Evolutionary conservation across 2,888 invertebrate genomes (phyloP).

Genomic region (Apomyelois bistriatella): DNA sequence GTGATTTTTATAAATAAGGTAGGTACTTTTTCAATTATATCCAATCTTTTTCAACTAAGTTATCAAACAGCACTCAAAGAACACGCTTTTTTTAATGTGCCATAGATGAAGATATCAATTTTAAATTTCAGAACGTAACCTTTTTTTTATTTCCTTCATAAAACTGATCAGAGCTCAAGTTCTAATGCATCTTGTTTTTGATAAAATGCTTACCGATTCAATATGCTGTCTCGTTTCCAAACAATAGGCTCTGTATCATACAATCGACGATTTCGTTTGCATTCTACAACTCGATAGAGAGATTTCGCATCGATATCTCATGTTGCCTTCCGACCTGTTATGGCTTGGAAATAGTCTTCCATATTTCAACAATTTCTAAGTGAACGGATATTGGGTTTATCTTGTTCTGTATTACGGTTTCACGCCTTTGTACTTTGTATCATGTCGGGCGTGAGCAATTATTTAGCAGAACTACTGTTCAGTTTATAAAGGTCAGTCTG

Average conservation of each 20-base stretch:
- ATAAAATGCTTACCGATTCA: conserved; percentile 38
- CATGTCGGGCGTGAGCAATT: background rate
- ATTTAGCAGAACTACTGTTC: conserved; percentile 4
- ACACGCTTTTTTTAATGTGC: too few species aligned
- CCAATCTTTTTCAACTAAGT: too few species aligned
- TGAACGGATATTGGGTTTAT: conserved; percentile 8
- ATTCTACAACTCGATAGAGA: conserved; percentile 39
- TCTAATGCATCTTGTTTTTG: conserved; percentile 26
- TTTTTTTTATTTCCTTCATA: background rate
- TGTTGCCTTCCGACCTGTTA: conserved; percentile 7
- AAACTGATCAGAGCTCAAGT: background rate
- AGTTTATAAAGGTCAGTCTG: conserved; percentile 4
- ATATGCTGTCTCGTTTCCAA: conserved; percentile 40
- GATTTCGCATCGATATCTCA: conserved; percentile 24
- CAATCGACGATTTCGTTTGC: conserved; percentile 46
- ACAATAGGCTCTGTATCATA: conserved; percentile 55
- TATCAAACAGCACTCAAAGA: too few species aligned
- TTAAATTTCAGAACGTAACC: background rate
- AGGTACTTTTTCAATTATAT: too few species aligned
- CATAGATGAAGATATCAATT: background rate
- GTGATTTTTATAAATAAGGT: too few species aligned
- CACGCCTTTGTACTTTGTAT: conserved; percentile 8
- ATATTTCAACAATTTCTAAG: conserved; percentile 13
- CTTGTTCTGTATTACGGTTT: conserved; percentile 2
- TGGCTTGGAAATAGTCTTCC: conserved; percentile 4